Base-by-base conservation (phyloP, 2,113 vertebrate genomes). In the Trogon surrucura region DNA sequence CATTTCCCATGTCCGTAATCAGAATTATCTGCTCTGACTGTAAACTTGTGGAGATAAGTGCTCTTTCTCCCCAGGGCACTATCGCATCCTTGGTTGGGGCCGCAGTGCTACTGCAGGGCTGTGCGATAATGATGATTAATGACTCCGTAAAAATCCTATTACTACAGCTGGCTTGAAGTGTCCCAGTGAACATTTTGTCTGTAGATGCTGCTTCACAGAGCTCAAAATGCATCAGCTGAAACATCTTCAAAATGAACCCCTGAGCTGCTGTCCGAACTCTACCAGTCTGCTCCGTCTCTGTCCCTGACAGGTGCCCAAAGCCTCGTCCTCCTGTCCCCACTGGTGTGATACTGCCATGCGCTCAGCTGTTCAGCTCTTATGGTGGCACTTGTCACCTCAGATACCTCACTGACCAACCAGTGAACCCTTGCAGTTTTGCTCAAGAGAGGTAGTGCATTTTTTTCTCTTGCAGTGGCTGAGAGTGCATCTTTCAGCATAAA, bases 111-210 rank as follows among this genome's bases (percentile, higher is more conserved):
- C 61, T 74, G 51, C 95, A 51, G 47, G 51, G 47, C 69, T 87
- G n/a, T 61, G 83, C 0, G 22, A 84, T 95, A 93, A 87, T 79
- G 66, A 72, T 85, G 94, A 96, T 96, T 95, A 96, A 95, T 65
- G 71, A 80, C 41, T 61, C 32, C 1, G 2, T 25, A 19, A 82
- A 93, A 96, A 90, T 94, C 90, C 81, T 69, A 80, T 95, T 96
- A 90, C 80, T 87, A 27, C 53, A 54, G 66, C 71, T 41, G 58
- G 18, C 79, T 89, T 89, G 54, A 85, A 80, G 65, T 45, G 47
- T 91, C 78, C 53, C 0, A 0, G 27, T 48, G 58, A 85, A 50
- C 2, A 3, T 69, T 94, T 88, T 62, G 25, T 69, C 53, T n/a
- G 30, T 30, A 65, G 62, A 14, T 70, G 50, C 62, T 85, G 66